Percentiles rank a stretch among this genome's conserved stretches.
These are phyloP conservation scores for Orthosia incerta DNA, from an alignment of 2,888 invertebrate genomes.

Conservation along the genomic window DNA sequence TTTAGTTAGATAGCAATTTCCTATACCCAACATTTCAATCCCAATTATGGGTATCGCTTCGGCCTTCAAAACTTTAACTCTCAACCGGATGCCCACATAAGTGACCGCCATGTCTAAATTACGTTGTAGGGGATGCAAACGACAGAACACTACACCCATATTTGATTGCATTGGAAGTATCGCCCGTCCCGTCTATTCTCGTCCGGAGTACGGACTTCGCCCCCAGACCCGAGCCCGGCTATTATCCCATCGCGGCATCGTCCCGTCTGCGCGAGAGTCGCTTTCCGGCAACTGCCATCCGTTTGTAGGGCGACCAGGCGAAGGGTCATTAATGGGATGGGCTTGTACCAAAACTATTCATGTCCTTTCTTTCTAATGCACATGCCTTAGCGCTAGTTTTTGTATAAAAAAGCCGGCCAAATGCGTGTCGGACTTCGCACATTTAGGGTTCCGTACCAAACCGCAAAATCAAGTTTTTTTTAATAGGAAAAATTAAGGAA, in stretches of 20 bases:
- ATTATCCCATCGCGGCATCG: slow-evolving; percentile 76
- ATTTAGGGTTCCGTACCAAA: too few relatives aligned
- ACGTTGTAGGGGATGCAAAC: slow-evolving; percentile 57
- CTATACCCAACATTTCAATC: slow-evolving; percentile 45
- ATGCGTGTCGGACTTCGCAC: too few relatives aligned
- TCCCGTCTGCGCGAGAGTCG: slow-evolving; percentile 74
- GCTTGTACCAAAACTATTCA: not conserved
- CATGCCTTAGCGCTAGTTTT: too few relatives aligned
- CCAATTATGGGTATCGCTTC: slow-evolving; percentile 37
- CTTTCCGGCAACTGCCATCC: slow-evolving; percentile 77
- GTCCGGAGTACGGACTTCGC: slow-evolving; percentile 77
- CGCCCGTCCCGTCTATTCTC: slow-evolving; percentile 62
- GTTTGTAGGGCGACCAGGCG: slow-evolving; percentile 62
- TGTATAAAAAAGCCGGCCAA: too few relatives aligned
- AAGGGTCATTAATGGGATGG: slow-evolving; percentile 16
- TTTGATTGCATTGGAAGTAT: slow-evolving; percentile 52
- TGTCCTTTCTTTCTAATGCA: not conserved
- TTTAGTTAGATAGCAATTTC: slow-evolving; percentile 38
- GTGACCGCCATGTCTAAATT: slow-evolving; percentile 32
- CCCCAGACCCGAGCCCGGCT: slow-evolving; percentile 70
- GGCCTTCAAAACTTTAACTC: slow-evolving; percentile 41
- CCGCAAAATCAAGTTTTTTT: too few relatives aligned
- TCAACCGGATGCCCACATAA: slow-evolving; percentile 48
- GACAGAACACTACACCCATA: slow-evolving; percentile 59
- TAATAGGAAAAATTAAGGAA: too few relatives aligned